phyloP scores from a whole-genome alignment of 2,888 invertebrate genomes.

The Junonia oenone region DNA sequence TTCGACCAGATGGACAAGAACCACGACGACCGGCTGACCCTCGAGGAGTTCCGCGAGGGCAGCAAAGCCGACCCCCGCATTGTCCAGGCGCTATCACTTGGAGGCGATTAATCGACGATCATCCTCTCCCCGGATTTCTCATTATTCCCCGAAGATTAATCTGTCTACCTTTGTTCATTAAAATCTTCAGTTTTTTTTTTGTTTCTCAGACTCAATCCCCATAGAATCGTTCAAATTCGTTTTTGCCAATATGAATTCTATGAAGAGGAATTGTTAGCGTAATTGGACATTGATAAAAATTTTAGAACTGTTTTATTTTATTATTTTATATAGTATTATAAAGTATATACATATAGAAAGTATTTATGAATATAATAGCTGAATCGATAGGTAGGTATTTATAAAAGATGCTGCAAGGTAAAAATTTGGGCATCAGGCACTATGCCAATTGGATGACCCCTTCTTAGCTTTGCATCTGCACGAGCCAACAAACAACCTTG shows the following conservation, averaged over 20 bases:
- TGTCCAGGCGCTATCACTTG: constrained; percentile 95
- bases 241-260: constrained; percentile 50
- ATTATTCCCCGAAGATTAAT: constrained; percentile 46
- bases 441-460: constrained; percentile 20
- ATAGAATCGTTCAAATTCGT: constrained; percentile 11
- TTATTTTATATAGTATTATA: no score
- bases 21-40: constrained; percentile 96
- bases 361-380: not conserved
- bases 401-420: not conserved
- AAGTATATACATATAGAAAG: no score
- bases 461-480: constrained; percentile 11
- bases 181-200: not conserved
- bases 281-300: no score
- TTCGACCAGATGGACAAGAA: no score
- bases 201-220: no score
- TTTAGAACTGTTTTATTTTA: no score
- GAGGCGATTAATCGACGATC: constrained; percentile 83
- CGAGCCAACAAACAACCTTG: constrained; percentile 1
- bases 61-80: constrained; percentile 99
- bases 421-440: constrained; percentile 14
- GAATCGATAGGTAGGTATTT: not conserved
- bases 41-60: constrained; percentile 98
- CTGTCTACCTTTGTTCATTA: constrained; percentile 11
- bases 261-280: not conserved
- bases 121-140: constrained; percentile 76